These are phyloP conservation scores for Cardiocondyla obscurior DNA, from an alignment of 1,140 invertebrate species.

Conservation along the genomic window DNA sequence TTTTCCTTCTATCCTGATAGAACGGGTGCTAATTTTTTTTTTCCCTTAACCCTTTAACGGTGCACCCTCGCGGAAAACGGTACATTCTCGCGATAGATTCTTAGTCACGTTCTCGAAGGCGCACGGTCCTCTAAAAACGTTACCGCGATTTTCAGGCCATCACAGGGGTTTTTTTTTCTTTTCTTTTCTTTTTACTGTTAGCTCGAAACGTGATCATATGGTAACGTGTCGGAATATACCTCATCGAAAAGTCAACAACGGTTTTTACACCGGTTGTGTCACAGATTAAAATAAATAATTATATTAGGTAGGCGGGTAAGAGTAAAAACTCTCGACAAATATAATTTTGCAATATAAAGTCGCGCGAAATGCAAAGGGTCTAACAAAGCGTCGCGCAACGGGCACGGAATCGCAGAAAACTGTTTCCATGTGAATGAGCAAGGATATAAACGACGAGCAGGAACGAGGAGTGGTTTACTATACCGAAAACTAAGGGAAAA, in stretches of 20 bases:
- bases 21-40: conserved; percentile 62
- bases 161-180: no score
- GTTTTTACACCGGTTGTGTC: background rate
- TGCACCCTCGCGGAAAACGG: conserved; percentile 37
- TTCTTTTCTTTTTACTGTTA: conserved; percentile 24
- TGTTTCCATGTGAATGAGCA: conserved; percentile 39
- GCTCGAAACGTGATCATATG: background rate
- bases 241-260: background rate
- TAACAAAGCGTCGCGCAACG: background rate
- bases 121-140: conserved; percentile 17
- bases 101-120: conserved; percentile 62
- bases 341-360: background rate
- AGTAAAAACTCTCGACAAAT: background rate
- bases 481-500: conserved; percentile 53
- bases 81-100: conserved; percentile 54
- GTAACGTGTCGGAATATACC: background rate
- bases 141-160: background rate
- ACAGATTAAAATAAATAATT: background rate
- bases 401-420: conserved; percentile 25
- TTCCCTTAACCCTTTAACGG: conserved; percentile 45
- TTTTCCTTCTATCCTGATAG: conserved; percentile 24
- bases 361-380: background rate
- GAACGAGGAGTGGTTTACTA: conserved; percentile 1
- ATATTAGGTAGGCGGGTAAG: no score
- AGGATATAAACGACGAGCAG: conserved; percentile 12